Base-by-base conservation (phyloP, 1,140 invertebrate species). In the Zaprionus taronus region DNA sequence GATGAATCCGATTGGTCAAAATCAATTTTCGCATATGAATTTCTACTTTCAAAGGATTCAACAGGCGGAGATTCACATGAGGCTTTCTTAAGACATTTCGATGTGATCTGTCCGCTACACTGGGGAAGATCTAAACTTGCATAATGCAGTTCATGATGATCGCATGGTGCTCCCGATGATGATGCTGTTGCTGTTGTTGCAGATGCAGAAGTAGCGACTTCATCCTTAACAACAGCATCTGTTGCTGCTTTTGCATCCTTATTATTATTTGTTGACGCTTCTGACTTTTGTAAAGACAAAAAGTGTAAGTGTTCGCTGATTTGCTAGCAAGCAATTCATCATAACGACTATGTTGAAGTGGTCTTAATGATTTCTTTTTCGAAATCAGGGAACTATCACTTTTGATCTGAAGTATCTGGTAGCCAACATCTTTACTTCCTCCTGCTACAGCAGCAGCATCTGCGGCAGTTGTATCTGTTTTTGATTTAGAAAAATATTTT, bases 11-110 rank as follows among this genome's bases (percentile, higher is more conserved):
- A 94, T 92, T 95, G 95, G 11, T 94, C 94, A 89, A 96, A 96
- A 92, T 96, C 95, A 67, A 96, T 96, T 92, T 96, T 94, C n/a
- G 95, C 95, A 91, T 96, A 96, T 94, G 79, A 95, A 95, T 51
- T 94, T 90, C 62, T 94, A 92, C 77, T 93, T 92, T 71, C 85
- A 78, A 22, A 93, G 86, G 36, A 92, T 93, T 92, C 66, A 92
- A 93, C 41, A 44, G 81, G 72, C 47, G 83, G 79, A 66, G 85
- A 90, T 75, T 90, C 85, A 61, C 79, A 81, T 6, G 82, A 74
- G 15, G 70, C 72, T 61, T 70, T 70, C 11, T 85, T 90, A 22
- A 91, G 12, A 92, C 92, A 47, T 91, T 92, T 71, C 79, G 80
- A 44, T 84, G 92, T 58, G 81, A 67, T 74, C 61, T 89, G 76